Conservation (phyloP, 2,888 invertebrate genomes). For the Rhodophaea formosa region DNA sequence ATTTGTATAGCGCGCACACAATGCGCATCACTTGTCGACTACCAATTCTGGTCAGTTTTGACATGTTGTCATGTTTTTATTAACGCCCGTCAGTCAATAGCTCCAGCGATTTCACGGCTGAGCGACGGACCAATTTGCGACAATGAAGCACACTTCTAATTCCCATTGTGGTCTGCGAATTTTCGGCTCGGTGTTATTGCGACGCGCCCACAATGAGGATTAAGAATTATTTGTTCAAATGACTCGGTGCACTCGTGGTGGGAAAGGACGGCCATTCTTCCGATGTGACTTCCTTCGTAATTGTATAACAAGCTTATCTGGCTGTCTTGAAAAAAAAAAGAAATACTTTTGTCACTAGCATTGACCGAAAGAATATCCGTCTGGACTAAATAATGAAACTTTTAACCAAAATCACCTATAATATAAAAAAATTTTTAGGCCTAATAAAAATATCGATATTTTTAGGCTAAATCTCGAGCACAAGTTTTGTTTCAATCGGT, state of each 20-base stretch:
- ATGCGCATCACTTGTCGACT: slow-evolving; percentile 73
- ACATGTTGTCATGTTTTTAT: slow-evolving; percentile 80
- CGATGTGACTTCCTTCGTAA: slow-evolving; percentile 43
- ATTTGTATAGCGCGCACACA: slow-evolving; percentile 68
- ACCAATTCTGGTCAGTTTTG: slow-evolving; percentile 78
- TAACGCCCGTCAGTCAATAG: slow-evolving; percentile 69
- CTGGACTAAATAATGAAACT: too few relatives aligned
- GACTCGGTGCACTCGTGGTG: slow-evolving; percentile 53
- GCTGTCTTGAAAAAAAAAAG: not conserved
- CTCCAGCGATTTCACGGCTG: slow-evolving; percentile 62
- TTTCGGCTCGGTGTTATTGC: slow-evolving; percentile 70
- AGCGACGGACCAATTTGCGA: slow-evolving; percentile 72
- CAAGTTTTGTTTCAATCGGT: too few relatives aligned
- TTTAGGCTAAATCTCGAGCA: too few relatives aligned
- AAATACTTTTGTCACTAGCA: not conserved
- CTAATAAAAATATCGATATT: too few relatives aligned
- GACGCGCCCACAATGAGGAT: slow-evolving; percentile 64
- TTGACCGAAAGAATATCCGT: too few relatives aligned
- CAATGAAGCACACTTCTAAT: slow-evolving; percentile 74
- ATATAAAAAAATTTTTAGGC: too few relatives aligned
- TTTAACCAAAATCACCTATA: too few relatives aligned
- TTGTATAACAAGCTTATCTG: slow-evolving; percentile 40
- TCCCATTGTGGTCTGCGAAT: slow-evolving; percentile 68
- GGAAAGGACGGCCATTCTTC: slow-evolving; percentile 46
- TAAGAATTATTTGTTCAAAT: slow-evolving; percentile 74